phyloP scores from a whole-genome alignment of 2,888 invertebrate genomes.

The Nephrotoma appendiculata region DNA sequence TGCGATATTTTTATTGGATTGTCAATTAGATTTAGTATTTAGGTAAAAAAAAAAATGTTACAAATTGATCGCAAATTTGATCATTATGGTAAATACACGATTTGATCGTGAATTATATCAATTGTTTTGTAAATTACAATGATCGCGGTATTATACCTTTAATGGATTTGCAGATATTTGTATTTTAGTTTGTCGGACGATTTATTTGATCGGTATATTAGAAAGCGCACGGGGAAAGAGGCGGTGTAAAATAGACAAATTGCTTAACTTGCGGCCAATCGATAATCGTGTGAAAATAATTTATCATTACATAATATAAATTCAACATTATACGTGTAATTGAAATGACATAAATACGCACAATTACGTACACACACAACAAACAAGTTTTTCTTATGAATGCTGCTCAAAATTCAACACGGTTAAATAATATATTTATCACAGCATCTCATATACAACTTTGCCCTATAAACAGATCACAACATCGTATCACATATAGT shows the following conservation, averaged over 20 bases:
- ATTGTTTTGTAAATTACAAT: neutral
- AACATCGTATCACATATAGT: too few species aligned
- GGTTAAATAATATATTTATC: neutral
- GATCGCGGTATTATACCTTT: neutral
- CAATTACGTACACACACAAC: neutral
- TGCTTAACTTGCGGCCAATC: neutral
- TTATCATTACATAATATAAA: neutral
- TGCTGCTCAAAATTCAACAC: neutral
- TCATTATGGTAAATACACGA: neutral
- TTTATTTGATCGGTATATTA: neutral
- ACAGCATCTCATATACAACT: neutral
- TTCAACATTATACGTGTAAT: neutral
- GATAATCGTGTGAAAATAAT: neutral
- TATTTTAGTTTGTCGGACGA: neutral
- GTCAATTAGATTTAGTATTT: neutral
- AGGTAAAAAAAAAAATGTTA: neutral
- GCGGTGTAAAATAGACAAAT: neutral
- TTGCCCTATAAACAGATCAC: too few species aligned
- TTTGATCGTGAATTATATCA: neutral
- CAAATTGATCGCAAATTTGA: neutral
- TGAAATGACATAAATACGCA: neutral
- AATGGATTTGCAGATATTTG: neutral
- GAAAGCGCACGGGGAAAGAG: neutral
- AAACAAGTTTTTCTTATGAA: neutral
- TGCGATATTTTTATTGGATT: neutral